Evolutionary conservation across 2,797 vertebrate genomes (phyloP).

Genomic region (Eidolon dupreanum): DNA sequence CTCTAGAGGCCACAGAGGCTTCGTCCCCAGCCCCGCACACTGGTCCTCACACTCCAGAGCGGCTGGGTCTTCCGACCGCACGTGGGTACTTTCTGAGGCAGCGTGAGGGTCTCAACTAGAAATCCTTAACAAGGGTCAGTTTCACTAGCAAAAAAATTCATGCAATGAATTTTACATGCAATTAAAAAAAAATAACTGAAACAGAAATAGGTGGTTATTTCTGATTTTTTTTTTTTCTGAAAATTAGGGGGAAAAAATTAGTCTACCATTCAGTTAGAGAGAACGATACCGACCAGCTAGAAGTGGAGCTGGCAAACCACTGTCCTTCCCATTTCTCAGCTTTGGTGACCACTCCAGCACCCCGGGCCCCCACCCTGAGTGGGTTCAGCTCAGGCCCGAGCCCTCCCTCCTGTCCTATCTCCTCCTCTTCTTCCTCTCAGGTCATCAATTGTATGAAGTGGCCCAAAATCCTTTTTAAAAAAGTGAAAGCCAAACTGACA

Average conservation of each 20-base stretch:
- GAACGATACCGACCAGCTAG: not conserved
- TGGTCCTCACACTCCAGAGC: too few relatives aligned
- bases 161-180: too few relatives aligned
- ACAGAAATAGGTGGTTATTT: not conserved
- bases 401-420: accelerated
- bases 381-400: not conserved
- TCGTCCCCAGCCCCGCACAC: too few relatives aligned
- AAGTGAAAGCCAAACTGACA: not conserved
- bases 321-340: not conserved
- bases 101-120: not conserved
- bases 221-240: not conserved
- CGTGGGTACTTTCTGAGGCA: not conserved
- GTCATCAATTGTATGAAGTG: not conserved
- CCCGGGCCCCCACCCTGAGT: not conserved
- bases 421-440: not conserved
- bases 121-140: not conserved
- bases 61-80: not conserved
- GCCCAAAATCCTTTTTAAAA: not conserved
- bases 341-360: not conserved
- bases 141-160: not conserved
- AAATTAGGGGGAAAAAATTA: not conserved
- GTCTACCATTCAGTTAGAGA: not conserved
- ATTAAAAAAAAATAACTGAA: not conserved
- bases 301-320: not conserved
- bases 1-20: not conserved